These are phyloP conservation scores for Pseudochirops corinnae DNA, from an alignment of 2,797 vertebrate genomes.

Conservation along the genomic window DNA sequence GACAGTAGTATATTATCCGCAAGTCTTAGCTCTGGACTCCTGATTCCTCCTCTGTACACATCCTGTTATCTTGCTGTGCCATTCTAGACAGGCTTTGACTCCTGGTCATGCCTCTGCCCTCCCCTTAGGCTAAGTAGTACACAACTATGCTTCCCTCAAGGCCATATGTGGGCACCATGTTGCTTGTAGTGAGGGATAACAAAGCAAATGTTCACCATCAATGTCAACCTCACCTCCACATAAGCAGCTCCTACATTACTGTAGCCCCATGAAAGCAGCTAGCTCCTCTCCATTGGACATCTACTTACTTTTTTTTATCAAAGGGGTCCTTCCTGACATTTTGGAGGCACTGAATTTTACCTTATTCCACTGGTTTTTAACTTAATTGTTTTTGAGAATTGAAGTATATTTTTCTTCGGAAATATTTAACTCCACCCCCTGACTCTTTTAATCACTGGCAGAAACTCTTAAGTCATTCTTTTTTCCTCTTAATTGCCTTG, in stretches of 20 bases:
- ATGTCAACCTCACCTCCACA: background rate
- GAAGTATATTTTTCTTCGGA: background rate
- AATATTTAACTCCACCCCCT: background rate
- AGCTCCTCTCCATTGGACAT: background rate
- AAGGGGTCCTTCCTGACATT: background rate
- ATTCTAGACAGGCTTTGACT: conserved; percentile 68
- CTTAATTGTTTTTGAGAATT: background rate
- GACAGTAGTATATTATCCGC: background rate
- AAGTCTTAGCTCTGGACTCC: background rate
- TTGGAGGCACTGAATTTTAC: background rate
- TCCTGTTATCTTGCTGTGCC: background rate
- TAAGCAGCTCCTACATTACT: background rate
- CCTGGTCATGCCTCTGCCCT: conserved; percentile 15
- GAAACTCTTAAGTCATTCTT: background rate
- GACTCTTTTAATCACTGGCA: background rate
- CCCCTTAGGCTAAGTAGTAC: conserved; percentile 51
- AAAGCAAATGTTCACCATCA: background rate
- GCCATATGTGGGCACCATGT: background rate
- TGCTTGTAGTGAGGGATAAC: background rate
- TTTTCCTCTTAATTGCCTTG: background rate
- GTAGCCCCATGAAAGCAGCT: background rate
- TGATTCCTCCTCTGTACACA: conserved; percentile 33
- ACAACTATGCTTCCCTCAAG: background rate
- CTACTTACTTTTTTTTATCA: background rate
- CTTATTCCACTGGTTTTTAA: background rate